Evolutionary conservation across 2,113 vertebrate genomes (phyloP).

Genomic region (Thinocorus orbignyianus): DNA sequence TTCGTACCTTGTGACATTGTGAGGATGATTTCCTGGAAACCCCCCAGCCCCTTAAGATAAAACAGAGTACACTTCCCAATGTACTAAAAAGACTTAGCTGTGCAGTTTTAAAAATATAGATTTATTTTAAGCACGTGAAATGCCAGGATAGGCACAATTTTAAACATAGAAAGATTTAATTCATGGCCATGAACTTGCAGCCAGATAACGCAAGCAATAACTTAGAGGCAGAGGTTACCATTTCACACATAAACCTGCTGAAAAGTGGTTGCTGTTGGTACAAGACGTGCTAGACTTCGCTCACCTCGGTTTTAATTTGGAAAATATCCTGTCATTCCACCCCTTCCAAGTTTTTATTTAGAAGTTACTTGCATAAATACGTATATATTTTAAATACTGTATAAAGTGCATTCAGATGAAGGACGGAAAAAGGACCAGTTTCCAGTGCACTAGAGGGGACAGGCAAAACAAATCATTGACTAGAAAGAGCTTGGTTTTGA

Average conservation of each 20-base stretch:
- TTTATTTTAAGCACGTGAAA: slow-evolving; percentile 54
- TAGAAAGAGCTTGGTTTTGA: background rate
- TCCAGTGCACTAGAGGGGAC: background rate
- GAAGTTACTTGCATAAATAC: background rate
- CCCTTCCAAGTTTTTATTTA: background rate
- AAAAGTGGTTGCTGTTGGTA: background rate
- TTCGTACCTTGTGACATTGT: background rate
- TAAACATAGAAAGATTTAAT: background rate
- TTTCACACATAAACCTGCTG: background rate
- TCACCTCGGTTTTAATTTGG: background rate
- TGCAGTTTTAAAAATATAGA: slow-evolving; percentile 30
- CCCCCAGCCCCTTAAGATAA: background rate
- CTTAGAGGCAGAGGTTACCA: background rate
- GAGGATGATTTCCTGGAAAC: background rate
- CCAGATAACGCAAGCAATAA: background rate
- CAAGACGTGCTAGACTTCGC: background rate
- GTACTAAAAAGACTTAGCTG: background rate
- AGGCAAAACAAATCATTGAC: background rate
- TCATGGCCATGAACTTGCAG: background rate
- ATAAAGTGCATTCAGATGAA: slow-evolving; percentile 43
- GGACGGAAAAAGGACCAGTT: background rate
- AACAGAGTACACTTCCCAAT: background rate
- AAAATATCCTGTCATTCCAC: background rate
- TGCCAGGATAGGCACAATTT: slow-evolving; percentile 5
- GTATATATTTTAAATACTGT: background rate